Evolutionary conservation across 1,140 invertebrate species (phyloP).

Genomic region (Drosophila cardini): DNA sequence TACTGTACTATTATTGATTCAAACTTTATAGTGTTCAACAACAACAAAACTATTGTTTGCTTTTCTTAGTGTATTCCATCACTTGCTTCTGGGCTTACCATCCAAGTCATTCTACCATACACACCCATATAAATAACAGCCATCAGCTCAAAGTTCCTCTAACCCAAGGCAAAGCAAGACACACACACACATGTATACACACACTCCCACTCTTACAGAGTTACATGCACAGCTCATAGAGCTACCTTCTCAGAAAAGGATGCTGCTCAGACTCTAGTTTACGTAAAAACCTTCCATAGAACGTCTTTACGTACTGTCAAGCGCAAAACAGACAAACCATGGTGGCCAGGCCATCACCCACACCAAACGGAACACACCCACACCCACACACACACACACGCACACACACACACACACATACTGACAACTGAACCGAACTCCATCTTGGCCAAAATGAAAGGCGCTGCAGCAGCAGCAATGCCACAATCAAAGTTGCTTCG

Average conservation of each 20-base stretch:
- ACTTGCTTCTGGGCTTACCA: conserved; percentile 42
- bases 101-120: conserved; percentile 5
- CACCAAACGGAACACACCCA: conserved; percentile 18
- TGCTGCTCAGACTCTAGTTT: conserved; percentile 4
- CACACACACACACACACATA: conserved; percentile 46
- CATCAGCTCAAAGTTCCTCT: conserved; percentile 63
- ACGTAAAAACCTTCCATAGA: conserved; percentile 59
- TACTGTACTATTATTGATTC: no score
- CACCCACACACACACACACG: conserved; percentile 18
- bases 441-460: conserved; percentile 75
- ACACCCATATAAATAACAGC: conserved; percentile 65
- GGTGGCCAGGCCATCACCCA: conserved; percentile 50
- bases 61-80: conserved; percentile 54
- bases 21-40: no score
- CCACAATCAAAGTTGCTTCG: conserved; percentile 79
- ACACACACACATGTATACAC: not conserved
- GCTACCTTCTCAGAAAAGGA: conserved; percentile 13
- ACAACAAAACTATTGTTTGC: not conserved
- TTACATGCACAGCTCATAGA: conserved; percentile 10
- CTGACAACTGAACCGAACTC: conserved; percentile 66
- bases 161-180: not conserved
- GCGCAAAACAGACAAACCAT: conserved; percentile 71
- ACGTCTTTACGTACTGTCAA: conserved; percentile 69
- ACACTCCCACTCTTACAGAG: conserved; percentile 13
- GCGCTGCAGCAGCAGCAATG: conserved; percentile 64